These are phyloP conservation scores for Calypte anna DNA, from an alignment of 2,113 vertebrate species.

Conservation along the genomic window DNA sequence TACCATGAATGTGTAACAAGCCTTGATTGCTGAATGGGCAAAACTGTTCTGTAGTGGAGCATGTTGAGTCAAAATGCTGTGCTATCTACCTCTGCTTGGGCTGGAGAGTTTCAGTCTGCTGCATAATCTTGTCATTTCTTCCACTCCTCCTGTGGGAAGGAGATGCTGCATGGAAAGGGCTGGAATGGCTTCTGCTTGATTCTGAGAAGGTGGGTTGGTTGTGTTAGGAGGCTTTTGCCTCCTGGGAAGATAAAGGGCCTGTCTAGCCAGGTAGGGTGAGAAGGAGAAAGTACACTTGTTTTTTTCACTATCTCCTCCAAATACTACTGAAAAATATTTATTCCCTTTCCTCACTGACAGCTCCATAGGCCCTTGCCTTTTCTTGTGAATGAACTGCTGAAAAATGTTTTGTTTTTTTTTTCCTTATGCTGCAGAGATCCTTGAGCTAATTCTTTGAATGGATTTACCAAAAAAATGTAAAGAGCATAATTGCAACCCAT, in stretches of 20 bases:
- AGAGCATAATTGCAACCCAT: background rate
- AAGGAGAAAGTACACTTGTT: background rate
- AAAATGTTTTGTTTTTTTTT: background rate
- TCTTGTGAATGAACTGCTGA: background rate
- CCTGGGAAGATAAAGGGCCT: background rate
- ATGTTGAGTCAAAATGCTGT: background rate
- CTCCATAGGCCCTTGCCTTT: background rate
- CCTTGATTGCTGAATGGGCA: background rate
- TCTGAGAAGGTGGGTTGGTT: background rate
- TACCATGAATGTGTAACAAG: background rate
- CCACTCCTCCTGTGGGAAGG: background rate
- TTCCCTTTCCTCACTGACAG: background rate
- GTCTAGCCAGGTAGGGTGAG: background rate
- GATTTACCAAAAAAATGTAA: background rate
- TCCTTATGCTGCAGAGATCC: background rate
- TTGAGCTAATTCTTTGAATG: background rate
- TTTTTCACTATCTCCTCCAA: background rate
- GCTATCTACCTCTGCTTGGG: background rate
- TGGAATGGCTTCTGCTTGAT: background rate
- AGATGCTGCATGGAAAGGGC: background rate
- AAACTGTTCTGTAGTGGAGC: background rate
- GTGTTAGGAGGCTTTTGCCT: background rate
- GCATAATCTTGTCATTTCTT: background rate
- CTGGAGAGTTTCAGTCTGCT: background rate
- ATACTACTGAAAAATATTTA: background rate